A percentile compares a stretch with the other conserved stretches of the same genome.
These are phyloP conservation scores for Xyrichtys novacula DNA, from an alignment of 2,797 vertebrate genomes.

Conservation along the genomic window DNA sequence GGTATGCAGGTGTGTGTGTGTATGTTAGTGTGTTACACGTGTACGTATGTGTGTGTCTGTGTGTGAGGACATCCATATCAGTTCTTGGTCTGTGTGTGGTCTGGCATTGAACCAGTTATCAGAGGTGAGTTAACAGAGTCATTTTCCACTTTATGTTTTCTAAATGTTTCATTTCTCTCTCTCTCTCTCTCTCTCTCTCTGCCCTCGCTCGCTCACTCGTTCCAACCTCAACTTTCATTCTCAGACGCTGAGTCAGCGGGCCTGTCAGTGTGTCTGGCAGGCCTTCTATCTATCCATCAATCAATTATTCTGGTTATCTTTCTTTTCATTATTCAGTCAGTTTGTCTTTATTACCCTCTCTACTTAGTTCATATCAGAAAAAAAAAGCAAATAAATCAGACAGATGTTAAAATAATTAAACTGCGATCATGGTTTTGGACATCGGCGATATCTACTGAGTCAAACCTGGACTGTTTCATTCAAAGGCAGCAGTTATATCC, in stretches of 20 bases:
- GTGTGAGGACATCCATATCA: slow-evolving; percentile 51
- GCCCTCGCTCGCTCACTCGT: slow-evolving; percentile 37
- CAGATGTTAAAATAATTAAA: too few species aligned
- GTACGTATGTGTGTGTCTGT: slow-evolving; percentile 16
- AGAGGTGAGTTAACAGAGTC: slow-evolving; percentile 67
- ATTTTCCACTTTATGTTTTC: slow-evolving; percentile 67
- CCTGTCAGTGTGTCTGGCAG: slow-evolving; percentile 62
- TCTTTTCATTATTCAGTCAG: slow-evolving; percentile 1
- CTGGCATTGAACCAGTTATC: slow-evolving; percentile 77
- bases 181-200: slow-evolving; percentile 35
- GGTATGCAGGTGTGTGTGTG: slow-evolving; percentile 59
- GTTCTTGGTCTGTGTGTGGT: slow-evolving; percentile 80
- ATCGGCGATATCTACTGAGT: too few species aligned
- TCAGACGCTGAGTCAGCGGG: slow-evolving; percentile 76
- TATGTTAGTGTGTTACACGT: neutral
- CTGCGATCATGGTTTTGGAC: too few species aligned
- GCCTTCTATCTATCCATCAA: slow-evolving; percentile 43
- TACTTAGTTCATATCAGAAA: too few species aligned
- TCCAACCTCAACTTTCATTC: slow-evolving; percentile 64
- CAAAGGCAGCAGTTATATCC: too few species aligned
- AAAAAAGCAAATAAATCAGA: too few species aligned
- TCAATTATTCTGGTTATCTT: slow-evolving; percentile 40
- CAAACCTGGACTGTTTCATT: too few species aligned
- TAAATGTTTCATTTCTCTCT: slow-evolving; percentile 63
- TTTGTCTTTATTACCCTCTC: neutral